Evolutionary conservation across 2,113 vertebrate species (phyloP).

Genomic region (Leptodactylus fuscus): DNA sequence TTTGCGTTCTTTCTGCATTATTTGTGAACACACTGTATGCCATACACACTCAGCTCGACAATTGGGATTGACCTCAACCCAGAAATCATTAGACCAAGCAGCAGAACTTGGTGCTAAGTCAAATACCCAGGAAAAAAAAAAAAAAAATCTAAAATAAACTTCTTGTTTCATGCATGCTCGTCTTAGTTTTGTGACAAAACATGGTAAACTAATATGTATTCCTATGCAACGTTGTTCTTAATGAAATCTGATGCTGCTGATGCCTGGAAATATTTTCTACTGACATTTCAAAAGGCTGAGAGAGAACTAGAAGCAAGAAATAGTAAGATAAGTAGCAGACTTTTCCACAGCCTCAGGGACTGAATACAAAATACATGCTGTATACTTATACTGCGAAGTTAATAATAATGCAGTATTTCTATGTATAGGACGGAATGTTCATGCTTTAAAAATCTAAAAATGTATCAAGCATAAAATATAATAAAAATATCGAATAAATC

Average conservation of each 20-base stretch:
- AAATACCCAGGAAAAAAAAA: neutral
- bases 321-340: conserved; percentile 41
- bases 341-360: conserved; percentile 42
- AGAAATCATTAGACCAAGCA: neutral
- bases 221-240: conserved; percentile 36
- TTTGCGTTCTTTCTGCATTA: neutral
- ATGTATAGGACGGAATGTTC: neutral
- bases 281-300: conserved; percentile 54
- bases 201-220: conserved; percentile 41
- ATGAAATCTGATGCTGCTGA: conserved; percentile 52
- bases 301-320: conserved; percentile 47
- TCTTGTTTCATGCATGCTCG: neutral
- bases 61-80: neutral
- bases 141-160: neutral
- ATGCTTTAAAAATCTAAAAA: neutral
- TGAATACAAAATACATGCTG: conserved; percentile 37
- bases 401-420: conserved; percentile 27
- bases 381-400: conserved; percentile 30
- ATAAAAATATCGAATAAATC: neutral
- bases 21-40: neutral
- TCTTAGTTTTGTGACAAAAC: conserved; percentile 15
- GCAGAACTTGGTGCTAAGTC: neutral
- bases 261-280: conserved; percentile 23
- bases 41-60: neutral
- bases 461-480: neutral